phyloP scores from a whole-genome alignment of 2,888 invertebrate species.

The Polydrusus cervinus region DNA sequence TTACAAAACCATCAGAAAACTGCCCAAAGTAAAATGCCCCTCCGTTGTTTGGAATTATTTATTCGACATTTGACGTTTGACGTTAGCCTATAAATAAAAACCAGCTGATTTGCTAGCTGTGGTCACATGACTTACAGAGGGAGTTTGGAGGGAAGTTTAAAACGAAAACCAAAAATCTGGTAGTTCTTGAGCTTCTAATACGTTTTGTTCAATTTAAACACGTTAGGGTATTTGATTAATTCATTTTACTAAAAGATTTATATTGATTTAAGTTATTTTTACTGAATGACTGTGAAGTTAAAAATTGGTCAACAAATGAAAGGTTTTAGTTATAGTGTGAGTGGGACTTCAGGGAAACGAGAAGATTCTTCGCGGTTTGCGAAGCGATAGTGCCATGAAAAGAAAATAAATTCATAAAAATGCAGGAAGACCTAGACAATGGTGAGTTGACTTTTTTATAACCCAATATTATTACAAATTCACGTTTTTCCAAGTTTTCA shows the following conservation, averaged over 20 bases:
- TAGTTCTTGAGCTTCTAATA: not conserved
- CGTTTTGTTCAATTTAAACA: not conserved
- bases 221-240: not conserved
- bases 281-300: not conserved
- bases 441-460: conserved; percentile 58
- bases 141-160: conserved; percentile 1
- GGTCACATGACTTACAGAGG: not conserved
- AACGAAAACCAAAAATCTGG: not conserved
- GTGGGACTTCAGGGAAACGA: conserved; percentile 9
- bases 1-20: not conserved
- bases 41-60: conserved; percentile 23
- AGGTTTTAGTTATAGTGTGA: conserved; percentile 10
- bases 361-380: conserved; percentile 7
- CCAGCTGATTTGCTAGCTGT: conserved; percentile 13
- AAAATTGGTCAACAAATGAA: not conserved
- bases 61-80: conserved; percentile 19
- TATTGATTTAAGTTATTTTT: not conserved
- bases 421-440: conserved; percentile 65
- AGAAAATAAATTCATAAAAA: conserved; percentile 54
- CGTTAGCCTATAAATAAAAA: conserved; percentile 10
- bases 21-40: not conserved
- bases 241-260: not conserved
- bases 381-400: conserved; percentile 14
- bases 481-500: too few species aligned
- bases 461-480: not conserved